Conservation (phyloP, 2,113 vertebrate species). For the Regulus satrapa region DNA sequence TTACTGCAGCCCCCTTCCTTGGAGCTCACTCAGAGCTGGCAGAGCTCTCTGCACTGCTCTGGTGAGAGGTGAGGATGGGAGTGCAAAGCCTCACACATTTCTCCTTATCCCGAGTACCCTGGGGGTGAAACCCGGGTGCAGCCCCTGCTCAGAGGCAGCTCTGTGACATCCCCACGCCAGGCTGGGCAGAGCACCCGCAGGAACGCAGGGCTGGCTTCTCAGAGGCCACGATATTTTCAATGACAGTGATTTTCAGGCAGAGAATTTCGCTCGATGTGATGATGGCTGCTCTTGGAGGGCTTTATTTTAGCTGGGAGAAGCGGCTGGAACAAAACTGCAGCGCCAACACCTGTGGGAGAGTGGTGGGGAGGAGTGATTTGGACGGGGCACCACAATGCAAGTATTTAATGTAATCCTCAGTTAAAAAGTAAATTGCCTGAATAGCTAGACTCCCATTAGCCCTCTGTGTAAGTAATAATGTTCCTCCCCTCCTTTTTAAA, state of each 20-base stretch:
- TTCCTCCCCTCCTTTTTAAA: background rate
- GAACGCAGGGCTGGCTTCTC: background rate
- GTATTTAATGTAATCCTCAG: background rate
- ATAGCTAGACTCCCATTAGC: background rate
- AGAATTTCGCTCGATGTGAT: accelerated
- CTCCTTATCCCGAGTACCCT: background rate
- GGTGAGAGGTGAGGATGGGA: background rate
- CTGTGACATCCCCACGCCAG: background rate
- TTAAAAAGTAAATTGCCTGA: conserved; percentile 20
- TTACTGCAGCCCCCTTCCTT: background rate
- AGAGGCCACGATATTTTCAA: background rate
- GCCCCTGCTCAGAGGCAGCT: background rate
- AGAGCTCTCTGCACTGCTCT: background rate
- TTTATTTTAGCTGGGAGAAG: background rate
- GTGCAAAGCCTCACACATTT: background rate
- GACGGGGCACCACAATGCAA: background rate
- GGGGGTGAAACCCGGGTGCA: background rate
- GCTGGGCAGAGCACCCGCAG: accelerated
- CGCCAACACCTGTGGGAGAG: background rate
- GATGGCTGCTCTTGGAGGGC: background rate
- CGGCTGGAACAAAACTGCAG: background rate
- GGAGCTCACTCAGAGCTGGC: background rate
- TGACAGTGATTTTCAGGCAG: background rate
- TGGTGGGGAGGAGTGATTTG: background rate
- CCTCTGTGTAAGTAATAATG: background rate